Evolutionary conservation across 2,113 vertebrate genomes (phyloP), one percentile per base, ranked within the genome.

Genomic region (Grammomys surdaster): DNA sequence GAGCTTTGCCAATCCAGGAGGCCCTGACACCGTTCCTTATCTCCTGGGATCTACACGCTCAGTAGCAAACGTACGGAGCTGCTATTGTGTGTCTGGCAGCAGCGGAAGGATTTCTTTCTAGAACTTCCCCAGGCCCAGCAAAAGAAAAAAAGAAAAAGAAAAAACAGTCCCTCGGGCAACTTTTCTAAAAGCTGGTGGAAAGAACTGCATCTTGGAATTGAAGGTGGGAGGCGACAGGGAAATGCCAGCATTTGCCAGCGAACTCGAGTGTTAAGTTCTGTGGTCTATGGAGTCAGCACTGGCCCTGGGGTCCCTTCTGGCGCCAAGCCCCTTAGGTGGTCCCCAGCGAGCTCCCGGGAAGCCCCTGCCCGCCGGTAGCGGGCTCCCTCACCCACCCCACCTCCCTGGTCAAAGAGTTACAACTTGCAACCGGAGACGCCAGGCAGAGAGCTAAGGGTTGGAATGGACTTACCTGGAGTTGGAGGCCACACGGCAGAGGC

Each of bases 401-500:
- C 93, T 93, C 96, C 76, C 19, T 16, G 2, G 65, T 24, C 67
- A 3, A 5, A 72, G 75, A 92, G 90, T 69, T 89, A 86, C 88
- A 58, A 89, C 95, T 91, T 96, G 97, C 96, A 97, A 97, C 97
- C 92, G 36, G 95, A 97, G 95, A 75, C 48, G 67, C 80, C 16
- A 7, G 67, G 73, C 69, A 73, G 9, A 22, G 56, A 67, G 82
- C 76, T 7, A 88, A 78, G 43, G 77, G 89, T 89, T 28, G 93
- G 84, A 56, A 60, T 65, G 82, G 22, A 88, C 58, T 73, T 86
- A 94, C 95, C 97, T 96, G 97, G 69, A 40, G 70, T 54, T 16
- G 16, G 65, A 60, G 95, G 84, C 89, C 26, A 16, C 60, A 1
- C 10, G 51, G 86, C 78, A 22, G 24, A 78, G 88, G 88, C 54